Conservation (phyloP, 2,888 invertebrate species). For the Philereme vetulata region DNA sequence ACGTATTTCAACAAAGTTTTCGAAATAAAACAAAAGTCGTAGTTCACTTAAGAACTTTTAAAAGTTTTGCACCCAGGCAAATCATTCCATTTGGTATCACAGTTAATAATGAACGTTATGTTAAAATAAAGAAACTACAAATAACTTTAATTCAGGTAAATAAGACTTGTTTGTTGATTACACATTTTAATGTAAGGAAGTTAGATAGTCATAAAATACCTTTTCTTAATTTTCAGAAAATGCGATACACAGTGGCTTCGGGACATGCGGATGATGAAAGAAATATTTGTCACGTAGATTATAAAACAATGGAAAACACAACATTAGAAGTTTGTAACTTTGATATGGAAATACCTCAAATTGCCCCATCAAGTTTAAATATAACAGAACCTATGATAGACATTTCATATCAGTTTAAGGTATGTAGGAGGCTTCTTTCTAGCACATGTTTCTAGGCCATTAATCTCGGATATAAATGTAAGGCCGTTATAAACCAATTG, state of each 20-base stretch:
- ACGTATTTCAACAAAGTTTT: slow-evolving; percentile 58
- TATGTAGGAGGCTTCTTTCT: too few species aligned
- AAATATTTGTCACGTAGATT: slow-evolving; percentile 51
- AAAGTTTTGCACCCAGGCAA: slow-evolving; percentile 63
- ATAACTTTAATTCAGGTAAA: slow-evolving; percentile 63
- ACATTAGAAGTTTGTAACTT: slow-evolving; percentile 55
- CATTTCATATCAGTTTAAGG: slow-evolving; percentile 65
- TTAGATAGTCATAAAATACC: too few species aligned
- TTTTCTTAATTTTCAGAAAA: slow-evolving; percentile 56
- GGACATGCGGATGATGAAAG: slow-evolving; percentile 64
- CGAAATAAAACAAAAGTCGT: slow-evolving; percentile 52
- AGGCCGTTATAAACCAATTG: too few species aligned
- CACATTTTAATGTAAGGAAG: too few species aligned
- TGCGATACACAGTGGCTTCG: slow-evolving; percentile 58
- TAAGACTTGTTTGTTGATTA: slow-evolving; percentile 9
- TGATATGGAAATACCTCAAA: slow-evolving; percentile 64
- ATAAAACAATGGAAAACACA: slow-evolving; percentile 51
- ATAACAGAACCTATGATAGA: slow-evolving; percentile 59
- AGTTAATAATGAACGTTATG: slow-evolving; percentile 60
- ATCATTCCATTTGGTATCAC: slow-evolving; percentile 60
- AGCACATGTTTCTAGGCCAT: too few species aligned
- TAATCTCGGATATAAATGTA: too few species aligned
- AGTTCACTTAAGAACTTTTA: slow-evolving; percentile 61
- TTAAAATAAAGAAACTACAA: slow-evolving; percentile 58
- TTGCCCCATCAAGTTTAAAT: slow-evolving; percentile 63